Evolutionary conservation across 2,888 invertebrate genomes (phyloP).

Genomic region (Dioctria linearis): DNA sequence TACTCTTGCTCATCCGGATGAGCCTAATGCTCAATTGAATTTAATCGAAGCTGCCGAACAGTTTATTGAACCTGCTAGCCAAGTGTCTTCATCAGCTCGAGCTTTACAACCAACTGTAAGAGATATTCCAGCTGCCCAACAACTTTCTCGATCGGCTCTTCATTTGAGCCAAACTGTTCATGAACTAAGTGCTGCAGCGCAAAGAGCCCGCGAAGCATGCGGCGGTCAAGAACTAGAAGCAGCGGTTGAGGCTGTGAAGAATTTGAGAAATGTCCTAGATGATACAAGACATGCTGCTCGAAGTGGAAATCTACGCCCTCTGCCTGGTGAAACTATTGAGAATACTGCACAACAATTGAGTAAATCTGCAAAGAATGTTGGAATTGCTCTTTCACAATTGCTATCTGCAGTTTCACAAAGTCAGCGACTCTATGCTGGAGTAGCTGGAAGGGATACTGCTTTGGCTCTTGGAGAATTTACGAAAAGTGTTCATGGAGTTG

Average conservation of each 20-base stretch:
- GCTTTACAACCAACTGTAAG: conserved; percentile 87
- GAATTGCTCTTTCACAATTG: conserved; percentile 87
- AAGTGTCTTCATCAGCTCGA: conserved; percentile 83
- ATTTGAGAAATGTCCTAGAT: conserved; percentile 85
- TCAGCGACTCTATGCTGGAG: conserved; percentile 85
- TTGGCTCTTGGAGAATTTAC: conserved; percentile 82
- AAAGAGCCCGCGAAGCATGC: conserved; percentile 82
- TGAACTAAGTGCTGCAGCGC: conserved; percentile 75
- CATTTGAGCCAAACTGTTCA: conserved; percentile 70
- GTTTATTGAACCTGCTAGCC: conserved; percentile 82
- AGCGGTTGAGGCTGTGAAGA: conserved; percentile 86
- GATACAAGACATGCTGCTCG: conserved; percentile 85
- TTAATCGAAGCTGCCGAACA: conserved; percentile 88
- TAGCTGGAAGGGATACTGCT: conserved; percentile 87
- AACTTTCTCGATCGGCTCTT: conserved; percentile 73
- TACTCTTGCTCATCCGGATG: conserved; percentile 79
- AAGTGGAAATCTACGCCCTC: conserved; percentile 80
- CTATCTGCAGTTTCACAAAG: conserved; percentile 88
- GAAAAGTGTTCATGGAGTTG: conserved; percentile 83
- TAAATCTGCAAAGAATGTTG: conserved; percentile 80
- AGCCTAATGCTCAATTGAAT: conserved; percentile 83
- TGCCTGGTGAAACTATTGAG: conserved; percentile 86
- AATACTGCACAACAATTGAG: conserved; percentile 73
- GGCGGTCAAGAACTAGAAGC: conserved; percentile 89
- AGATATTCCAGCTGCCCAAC: conserved; percentile 83